These are phyloP conservation scores for Synanthedon vespiformis DNA, from an alignment of 2,888 invertebrate species.

Conservation along the genomic window DNA sequence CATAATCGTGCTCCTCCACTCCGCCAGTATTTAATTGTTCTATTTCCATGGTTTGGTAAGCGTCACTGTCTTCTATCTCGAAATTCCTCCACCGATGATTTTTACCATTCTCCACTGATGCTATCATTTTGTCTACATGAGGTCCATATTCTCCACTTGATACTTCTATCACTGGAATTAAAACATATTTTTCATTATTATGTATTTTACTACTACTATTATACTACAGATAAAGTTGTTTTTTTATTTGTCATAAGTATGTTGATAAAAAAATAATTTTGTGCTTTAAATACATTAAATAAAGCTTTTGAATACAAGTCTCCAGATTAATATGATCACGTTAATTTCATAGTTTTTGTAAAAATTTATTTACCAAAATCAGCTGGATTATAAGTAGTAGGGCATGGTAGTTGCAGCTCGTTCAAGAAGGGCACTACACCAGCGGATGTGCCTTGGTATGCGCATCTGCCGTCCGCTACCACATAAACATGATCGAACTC, in stretches of 20 bases:
- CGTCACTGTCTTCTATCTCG: slow-evolving; percentile 17
- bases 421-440: slow-evolving; percentile 87
- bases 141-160: slow-evolving; percentile 85
- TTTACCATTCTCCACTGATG: slow-evolving; percentile 75
- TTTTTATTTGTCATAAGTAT: too few species aligned
- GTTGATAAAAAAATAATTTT: too few species aligned
- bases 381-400: slow-evolving; percentile 94
- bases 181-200: neutral
- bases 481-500: slow-evolving; percentile 94
- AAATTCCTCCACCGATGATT: slow-evolving; percentile 64
- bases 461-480: slow-evolving; percentile 88
- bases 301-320: too few species aligned
- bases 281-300: too few species aligned
- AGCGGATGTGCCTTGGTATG: slow-evolving; percentile 84
- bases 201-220: neutral
- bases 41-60: slow-evolving; percentile 38
- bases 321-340: neutral
- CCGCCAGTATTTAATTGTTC: slow-evolving; percentile 54
- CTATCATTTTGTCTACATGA: slow-evolving; percentile 76
- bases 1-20: slow-evolving; percentile 59
- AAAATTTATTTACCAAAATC: slow-evolving; percentile 83
- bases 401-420: slow-evolving; percentile 84
- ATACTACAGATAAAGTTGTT: neutral
- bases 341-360: neutral
- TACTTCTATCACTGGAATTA: slow-evolving; percentile 80